These are phyloP conservation scores for Psittacula derbiana DNA, from an alignment of 2,797 vertebrate species.

Conservation along the genomic window DNA sequence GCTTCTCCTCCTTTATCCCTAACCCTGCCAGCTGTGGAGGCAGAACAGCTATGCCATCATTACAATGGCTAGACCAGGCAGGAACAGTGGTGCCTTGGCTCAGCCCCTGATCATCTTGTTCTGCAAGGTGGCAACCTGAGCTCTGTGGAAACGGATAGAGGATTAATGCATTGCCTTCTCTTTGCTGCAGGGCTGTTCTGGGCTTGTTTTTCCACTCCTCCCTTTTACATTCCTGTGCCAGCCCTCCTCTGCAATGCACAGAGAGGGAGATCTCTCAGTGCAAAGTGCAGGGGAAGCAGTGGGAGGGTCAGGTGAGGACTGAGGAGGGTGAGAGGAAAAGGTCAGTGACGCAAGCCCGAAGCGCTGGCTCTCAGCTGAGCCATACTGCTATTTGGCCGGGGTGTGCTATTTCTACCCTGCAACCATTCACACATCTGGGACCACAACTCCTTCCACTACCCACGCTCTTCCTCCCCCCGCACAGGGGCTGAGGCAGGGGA, in stretches of 20 bases:
- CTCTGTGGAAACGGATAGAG: not conserved
- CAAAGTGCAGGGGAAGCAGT: not conserved
- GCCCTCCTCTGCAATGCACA: not conserved
- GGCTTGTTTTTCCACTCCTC: not conserved
- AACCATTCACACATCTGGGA: conserved; percentile 61
- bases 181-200: not conserved
- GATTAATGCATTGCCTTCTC: not conserved
- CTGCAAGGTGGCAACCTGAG: not conserved
- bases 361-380: not conserved
- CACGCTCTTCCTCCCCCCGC: conserved; percentile 7
- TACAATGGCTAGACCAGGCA: not conserved
- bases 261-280: not conserved
- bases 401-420: not conserved
- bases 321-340: conserved; percentile 38
- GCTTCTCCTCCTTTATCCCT: not conserved
- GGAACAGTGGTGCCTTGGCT: not conserved
- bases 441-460: conserved; percentile 63
- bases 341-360: conserved; percentile 49
- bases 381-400: not conserved
- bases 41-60: not conserved
- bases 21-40: not conserved
- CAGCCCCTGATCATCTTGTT: not conserved
- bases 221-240: not conserved
- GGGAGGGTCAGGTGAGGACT: conserved; percentile 30
- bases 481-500: not conserved